phyloP scores from a whole-genome alignment of 1,140 invertebrate species.

The Drosophila jambulina region DNA sequence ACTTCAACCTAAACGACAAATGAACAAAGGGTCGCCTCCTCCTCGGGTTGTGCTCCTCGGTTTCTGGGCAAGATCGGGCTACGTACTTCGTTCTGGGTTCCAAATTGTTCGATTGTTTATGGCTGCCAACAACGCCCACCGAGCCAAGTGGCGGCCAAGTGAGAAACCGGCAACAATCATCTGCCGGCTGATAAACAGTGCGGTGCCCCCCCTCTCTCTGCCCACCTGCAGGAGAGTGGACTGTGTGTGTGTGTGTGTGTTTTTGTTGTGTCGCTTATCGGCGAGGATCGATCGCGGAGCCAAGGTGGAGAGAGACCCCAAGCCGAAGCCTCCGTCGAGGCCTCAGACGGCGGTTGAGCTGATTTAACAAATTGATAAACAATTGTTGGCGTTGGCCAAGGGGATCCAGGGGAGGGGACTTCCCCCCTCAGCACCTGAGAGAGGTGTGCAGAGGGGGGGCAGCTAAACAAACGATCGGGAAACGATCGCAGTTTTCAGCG shows the following conservation, averaged over 20 bases:
- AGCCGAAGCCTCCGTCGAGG: constrained; percentile 7
- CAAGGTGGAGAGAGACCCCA: constrained; percentile 17
- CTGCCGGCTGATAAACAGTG: constrained; percentile 75
- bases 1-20: constrained; percentile 71
- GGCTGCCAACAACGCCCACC: constrained; percentile 79
- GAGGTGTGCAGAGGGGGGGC: constrained; percentile 44
- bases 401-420: background rate
- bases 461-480: constrained; percentile 72
- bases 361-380: constrained; percentile 84
- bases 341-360: constrained; percentile 52
- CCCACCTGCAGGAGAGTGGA: background rate
- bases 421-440: background rate
- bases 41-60: constrained; percentile 6
- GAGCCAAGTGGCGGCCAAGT: constrained; percentile 60
- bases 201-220: constrained; percentile 11
- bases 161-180: constrained; percentile 84
- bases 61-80: constrained; percentile 50
- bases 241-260: constrained; percentile 38
- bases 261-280: constrained; percentile 70
- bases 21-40: constrained; percentile 74
- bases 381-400: constrained; percentile 77
- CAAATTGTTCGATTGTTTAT: constrained; percentile 84
- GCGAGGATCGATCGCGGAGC: constrained; percentile 77
- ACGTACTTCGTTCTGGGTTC: constrained; percentile 21
- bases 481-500: constrained; percentile 45